Base-by-base conservation (phyloP, 35 echinoderm and acorn worm species). In the Apostichopus japonicus region DNA sequence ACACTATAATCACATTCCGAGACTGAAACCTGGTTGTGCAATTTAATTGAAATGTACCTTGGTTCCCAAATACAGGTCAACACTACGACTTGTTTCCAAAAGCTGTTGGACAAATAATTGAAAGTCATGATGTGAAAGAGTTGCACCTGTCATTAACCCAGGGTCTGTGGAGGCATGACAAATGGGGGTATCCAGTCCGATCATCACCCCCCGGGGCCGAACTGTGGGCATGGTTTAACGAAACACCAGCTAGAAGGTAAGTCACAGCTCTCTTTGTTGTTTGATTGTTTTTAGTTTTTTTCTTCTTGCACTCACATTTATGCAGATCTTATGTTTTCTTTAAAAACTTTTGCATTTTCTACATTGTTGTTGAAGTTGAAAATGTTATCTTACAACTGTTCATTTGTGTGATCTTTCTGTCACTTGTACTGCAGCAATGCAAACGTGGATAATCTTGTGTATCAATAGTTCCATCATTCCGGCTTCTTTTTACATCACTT, bases 11-110 rank as follows among this genome's bases (percentile, higher is more conserved):
- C 33, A 44, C 33, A 44, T 44, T 44, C 33, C 33, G 33, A 44
- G 33, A 44, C 33, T 44, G 33, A 44, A 44, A 44, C 1, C 33
- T 44, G 33, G 33, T 44, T 44, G 33, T 44, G 33, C 33, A 44
- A 44, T 44, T 44, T 44, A 44, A 44, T 44, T 44, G 33, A 44
- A 44, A 44, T 44, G 33, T 44, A 44, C 33, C 33, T 44, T 44
- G 33, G 2, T 44, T 44, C 33, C 33, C 33, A 44, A 44, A 44
- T 73, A 52, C 80, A 96, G 95, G 23, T 25, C 72, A 76, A 23
- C 97, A 98, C 86, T 98, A 98, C 95, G 96, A 98, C 77, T 61
- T 98, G 63, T 98, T 98, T 79, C 97, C 97, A 16, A 98, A 96
- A 87, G 77, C 97, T 14, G 92, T 98, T 23, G 97, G 97, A 24